Evolutionary conservation across 2,888 invertebrate species (phyloP).

Genomic region (Leucophora obtusa): DNA sequence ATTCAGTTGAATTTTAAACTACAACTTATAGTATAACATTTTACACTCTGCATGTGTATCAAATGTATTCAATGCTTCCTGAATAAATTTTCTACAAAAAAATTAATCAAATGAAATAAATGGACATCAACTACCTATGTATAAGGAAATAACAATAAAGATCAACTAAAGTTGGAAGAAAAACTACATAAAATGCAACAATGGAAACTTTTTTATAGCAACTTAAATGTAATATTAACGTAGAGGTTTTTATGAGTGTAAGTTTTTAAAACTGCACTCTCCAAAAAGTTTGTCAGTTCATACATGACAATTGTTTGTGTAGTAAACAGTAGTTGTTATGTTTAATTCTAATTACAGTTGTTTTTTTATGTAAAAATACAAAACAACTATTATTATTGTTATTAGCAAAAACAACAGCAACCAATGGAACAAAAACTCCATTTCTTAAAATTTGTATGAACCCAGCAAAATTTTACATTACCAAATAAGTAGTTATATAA

Average conservation of each 20-base stretch:
- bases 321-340: too few relatives aligned
- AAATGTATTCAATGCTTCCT: slow-evolving; percentile 7
- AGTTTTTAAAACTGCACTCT: neutral
- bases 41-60: neutral
- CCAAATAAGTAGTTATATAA: too few relatives aligned
- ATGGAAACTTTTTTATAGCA: neutral
- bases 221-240: neutral
- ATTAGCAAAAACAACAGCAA: too few relatives aligned
- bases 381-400: too few relatives aligned
- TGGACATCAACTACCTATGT: slow-evolving; percentile 1
- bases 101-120: slow-evolving; percentile 1
- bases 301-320: too few relatives aligned
- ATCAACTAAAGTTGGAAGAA: slow-evolving; percentile 9
- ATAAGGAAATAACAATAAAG: slow-evolving; percentile 10
- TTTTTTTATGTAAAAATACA: too few relatives aligned
- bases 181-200: neutral
- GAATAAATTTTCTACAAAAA: neutral
- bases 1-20: slow-evolving; percentile 13
- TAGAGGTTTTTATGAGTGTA: neutral
- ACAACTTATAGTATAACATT: neutral
- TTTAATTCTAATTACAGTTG: too few relatives aligned
- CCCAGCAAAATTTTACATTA: too few relatives aligned
- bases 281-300: too few relatives aligned
- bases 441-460: too few relatives aligned
- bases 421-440: too few relatives aligned